Conservation (phyloP, 2,113 vertebrate species). For the Eulemur rufifrons region DNA sequence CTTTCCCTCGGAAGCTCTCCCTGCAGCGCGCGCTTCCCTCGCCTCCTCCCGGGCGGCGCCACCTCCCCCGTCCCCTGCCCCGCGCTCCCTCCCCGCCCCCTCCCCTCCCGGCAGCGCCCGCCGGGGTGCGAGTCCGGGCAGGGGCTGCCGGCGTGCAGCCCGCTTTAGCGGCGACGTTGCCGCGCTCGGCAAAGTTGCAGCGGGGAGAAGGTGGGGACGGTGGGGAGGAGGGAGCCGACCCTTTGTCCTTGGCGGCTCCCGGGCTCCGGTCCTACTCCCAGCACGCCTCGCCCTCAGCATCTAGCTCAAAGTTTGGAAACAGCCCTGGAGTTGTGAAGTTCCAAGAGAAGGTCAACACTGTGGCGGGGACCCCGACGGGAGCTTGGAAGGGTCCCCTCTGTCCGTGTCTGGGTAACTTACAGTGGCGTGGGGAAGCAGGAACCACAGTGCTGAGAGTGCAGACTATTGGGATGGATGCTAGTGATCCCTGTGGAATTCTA, state of each 20-base stretch:
- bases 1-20: constrained; percentile 6
- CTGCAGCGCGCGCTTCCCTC: not conserved
- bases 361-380: not conserved
- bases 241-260: not conserved
- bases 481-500: not conserved
- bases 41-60: constrained; percentile 18
- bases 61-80: not conserved
- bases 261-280: accelerated
- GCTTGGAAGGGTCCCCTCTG: not conserved
- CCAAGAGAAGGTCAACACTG: not conserved
- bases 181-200: not conserved
- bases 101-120: not conserved
- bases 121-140: not conserved
- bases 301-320: not conserved
- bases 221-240: not conserved
- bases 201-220: accelerated
- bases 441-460: not conserved
- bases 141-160: not conserved
- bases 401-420: not conserved
- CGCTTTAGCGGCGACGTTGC: not conserved
- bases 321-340: not conserved
- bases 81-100: not conserved
- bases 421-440: not conserved
- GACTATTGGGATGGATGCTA: accelerated
- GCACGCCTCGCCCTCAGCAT: not conserved